Conservation (phyloP, 2,888 invertebrate genomes). For the Laspeyria flexula region DNA sequence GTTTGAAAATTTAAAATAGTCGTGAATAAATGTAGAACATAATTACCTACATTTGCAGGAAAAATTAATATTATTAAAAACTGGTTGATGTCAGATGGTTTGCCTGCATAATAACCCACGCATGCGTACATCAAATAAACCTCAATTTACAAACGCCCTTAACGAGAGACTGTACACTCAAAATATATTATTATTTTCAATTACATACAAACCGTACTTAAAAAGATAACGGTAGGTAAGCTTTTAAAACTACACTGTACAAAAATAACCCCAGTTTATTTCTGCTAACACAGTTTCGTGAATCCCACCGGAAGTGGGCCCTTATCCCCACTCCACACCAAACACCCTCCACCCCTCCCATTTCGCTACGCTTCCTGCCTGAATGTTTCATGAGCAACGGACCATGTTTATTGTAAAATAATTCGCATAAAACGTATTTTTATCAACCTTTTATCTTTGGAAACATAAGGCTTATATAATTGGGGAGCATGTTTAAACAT, state of each 20-base stretch:
- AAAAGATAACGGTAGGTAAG: background rate
- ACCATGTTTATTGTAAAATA: background rate
- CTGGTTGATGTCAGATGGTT: too few relatives aligned
- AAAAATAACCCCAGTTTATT: conserved; percentile 3
- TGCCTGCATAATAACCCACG: too few relatives aligned
- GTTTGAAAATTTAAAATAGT: too few relatives aligned
- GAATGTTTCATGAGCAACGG: conserved; percentile 47
- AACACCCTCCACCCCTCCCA: conserved; percentile 4
- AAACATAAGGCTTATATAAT: background rate
- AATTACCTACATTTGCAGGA: too few relatives aligned
- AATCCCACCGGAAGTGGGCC: conserved; percentile 38
- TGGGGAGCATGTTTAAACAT: background rate
- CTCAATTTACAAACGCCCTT: too few relatives aligned
- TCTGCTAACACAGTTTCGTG: conserved; percentile 38
- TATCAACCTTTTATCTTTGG: background rate
- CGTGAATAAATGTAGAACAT: too few relatives aligned
- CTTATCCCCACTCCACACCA: conserved; percentile 10
- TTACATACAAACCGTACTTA: too few relatives aligned
- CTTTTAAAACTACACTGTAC: too few relatives aligned
- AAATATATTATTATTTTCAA: too few relatives aligned
- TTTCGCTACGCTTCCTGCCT: conserved; percentile 29
- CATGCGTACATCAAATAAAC: too few relatives aligned
- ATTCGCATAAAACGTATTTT: conserved; percentile 3
- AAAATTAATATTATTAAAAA: too few relatives aligned
- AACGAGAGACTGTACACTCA: too few relatives aligned